These are phyloP conservation scores for Podocnemis expansa DNA, from an alignment of 2,113 vertebrate genomes.

Conservation along the genomic window DNA sequence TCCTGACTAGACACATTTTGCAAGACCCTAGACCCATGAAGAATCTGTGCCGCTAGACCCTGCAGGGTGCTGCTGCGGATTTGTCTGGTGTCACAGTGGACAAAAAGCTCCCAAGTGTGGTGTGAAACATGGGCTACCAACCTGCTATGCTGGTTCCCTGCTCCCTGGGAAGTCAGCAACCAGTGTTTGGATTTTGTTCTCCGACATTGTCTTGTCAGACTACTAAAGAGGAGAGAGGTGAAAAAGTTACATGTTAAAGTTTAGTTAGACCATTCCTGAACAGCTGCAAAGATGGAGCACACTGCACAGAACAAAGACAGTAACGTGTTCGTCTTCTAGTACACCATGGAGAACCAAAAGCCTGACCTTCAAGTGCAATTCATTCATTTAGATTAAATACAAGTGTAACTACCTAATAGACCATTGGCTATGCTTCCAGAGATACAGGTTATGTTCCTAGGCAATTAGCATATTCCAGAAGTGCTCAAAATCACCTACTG, in stretches of 20 bases:
- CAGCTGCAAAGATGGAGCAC: neutral
- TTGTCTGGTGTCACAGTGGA: too few species aligned
- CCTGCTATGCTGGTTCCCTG: neutral
- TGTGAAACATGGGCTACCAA: too few species aligned
- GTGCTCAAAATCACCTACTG: too few species aligned
- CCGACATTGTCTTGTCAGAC: neutral
- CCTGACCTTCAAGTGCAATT: neutral
- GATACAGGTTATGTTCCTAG: too few species aligned
- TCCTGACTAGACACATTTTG: neutral
- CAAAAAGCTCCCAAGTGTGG: too few species aligned
- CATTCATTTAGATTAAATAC: neutral
- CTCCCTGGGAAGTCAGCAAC: neutral
- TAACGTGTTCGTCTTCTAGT: neutral
- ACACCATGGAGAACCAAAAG: neutral
- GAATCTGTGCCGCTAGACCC: neutral
- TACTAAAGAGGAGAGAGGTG: neutral
- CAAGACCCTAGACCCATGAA: neutral
- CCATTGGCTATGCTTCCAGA: too few species aligned
- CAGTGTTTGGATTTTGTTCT: neutral
- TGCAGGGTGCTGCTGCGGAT: neutral
- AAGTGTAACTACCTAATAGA: too few species aligned
- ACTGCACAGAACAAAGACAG: neutral
- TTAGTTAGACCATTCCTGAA: too few species aligned
- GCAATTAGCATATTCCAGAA: too few species aligned
- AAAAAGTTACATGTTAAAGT: too few species aligned